These are phyloP conservation scores for Falco columbarius DNA, from an alignment of 2,797 vertebrate genomes.

Conservation along the genomic window DNA sequence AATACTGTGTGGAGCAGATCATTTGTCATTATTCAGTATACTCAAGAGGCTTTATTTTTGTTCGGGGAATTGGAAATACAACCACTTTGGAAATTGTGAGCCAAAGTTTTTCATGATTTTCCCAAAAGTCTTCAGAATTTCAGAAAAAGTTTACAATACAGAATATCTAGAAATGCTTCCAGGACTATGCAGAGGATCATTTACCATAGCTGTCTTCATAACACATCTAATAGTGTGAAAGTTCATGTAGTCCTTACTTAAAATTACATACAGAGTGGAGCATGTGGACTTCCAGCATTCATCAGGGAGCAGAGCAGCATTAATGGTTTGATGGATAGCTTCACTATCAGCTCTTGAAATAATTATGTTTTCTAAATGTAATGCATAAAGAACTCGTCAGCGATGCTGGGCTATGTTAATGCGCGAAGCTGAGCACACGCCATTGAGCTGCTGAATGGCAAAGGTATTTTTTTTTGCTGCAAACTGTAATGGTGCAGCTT, in stretches of 20 bases:
- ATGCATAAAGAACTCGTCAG: slow-evolving; percentile 26
- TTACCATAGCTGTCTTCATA: not conserved
- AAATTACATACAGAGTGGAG: not conserved
- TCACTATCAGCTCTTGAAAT: slow-evolving; percentile 54
- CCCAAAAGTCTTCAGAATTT: not conserved
- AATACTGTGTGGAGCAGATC: not conserved
- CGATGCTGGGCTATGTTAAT: not conserved
- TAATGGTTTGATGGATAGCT: slow-evolving; percentile 51
- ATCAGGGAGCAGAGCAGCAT: not conserved
- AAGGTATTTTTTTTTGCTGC: not conserved
- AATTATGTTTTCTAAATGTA: slow-evolving; percentile 52
- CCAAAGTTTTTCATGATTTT: not conserved
- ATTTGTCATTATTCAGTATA: slow-evolving; percentile 6
- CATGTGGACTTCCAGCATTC: slow-evolving; percentile 16
- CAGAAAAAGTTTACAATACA: not conserved
- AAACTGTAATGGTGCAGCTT: not conserved
- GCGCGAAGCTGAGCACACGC: not conserved
- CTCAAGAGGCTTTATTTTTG: slow-evolving; percentile 8
- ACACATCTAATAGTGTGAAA: not conserved
- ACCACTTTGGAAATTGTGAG: slow-evolving; percentile 19
- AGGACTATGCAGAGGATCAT: not conserved
- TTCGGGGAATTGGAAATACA: not conserved
- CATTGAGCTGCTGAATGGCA: not conserved
- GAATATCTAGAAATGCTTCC: not conserved
- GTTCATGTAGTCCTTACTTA: not conserved